Base-by-base conservation (phyloP, 2,113 vertebrate genomes). In the Nanorana parkeri region DNA sequence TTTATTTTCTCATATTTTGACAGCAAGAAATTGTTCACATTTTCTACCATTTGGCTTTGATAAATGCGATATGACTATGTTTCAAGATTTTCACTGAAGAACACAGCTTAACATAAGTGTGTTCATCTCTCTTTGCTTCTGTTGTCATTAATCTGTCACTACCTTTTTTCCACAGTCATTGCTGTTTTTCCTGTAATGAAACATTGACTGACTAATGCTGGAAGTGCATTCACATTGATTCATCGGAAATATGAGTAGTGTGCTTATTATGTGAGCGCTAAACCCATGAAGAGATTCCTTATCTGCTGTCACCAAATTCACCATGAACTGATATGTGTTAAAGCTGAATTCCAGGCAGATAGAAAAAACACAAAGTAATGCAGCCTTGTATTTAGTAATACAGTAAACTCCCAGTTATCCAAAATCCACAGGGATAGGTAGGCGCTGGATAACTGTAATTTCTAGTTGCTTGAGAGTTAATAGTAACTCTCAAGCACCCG, bases 131-230 rank as follows among this genome's bases (percentile, higher is more conserved):
- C 71, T 51, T 41, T 41, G 29, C 28, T 32, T 74, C 71, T 74
- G 54, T 74, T 74, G 54, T 36, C 71, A 74, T 74, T 74, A 74
- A 74, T 74, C 63, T 78, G 77, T 67, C 77, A 68, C 63, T 78
- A 24, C 64, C 63, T 58, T 68, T 54, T 56, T 56, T 67, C 41
- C 52, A 66, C 63, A 78, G 64, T 68, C 41, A 78, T 36, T 51
- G 76, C 63, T 66, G 17, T 16, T 56, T 67, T 67, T 68, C 29
- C 19, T 78, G 28, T 28, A 66, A 78, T 78, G 64, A 29, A 78
- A 32, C 51, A 36, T 54, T 78, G 63, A 32, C 64, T 78, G 51
- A 78, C 51, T 56, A 78, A 78, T 68, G 58, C 41, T 77, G 36
- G 17, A 28, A 77, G 41, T 41, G 66, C 47, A 51, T 29, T 36